These are phyloP conservation scores for Macrochelys suwanniensis DNA, from an alignment of 2,797 vertebrate genomes.

Conservation along the genomic window DNA sequence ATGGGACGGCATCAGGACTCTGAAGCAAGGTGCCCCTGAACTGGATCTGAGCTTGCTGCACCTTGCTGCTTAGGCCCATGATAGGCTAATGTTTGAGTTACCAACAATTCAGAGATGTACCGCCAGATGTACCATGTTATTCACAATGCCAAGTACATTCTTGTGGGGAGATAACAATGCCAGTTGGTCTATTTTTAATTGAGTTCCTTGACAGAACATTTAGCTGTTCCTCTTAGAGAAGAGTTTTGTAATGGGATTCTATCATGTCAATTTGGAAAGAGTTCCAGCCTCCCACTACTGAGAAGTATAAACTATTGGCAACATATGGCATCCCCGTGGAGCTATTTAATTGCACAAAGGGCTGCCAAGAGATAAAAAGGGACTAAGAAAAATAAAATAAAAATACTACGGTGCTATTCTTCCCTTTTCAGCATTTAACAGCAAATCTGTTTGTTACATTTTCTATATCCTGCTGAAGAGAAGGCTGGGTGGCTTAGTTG, in stretches of 20 bases:
- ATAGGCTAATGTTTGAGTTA: background rate
- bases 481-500: conserved; percentile 34
- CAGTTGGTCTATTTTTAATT: conserved; percentile 78
- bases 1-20: background rate
- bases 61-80: background rate
- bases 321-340: conserved; percentile 79
- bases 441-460: conserved; percentile 68
- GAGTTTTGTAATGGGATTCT: conserved; percentile 80
- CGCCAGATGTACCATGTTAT: conserved; percentile 47
- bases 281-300: conserved; percentile 77
- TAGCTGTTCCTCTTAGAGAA: conserved; percentile 68
- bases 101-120: conserved; percentile 14
- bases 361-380: conserved; percentile 78
- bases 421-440: conserved; percentile 62
- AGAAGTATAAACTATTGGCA: conserved; percentile 80
- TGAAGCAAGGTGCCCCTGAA: background rate
- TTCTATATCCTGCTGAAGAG: conserved; percentile 58
- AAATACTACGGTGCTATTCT: conserved; percentile 51
- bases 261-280: conserved; percentile 79
- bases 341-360: conserved; percentile 80
- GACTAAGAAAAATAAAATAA: conserved; percentile 4
- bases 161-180: conserved; percentile 77
- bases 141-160: conserved; percentile 57
- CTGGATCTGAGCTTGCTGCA: background rate
- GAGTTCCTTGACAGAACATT: conserved; percentile 79